Conservation (phyloP, 1,140 invertebrate genomes). For the Drosophila eugracilis region DNA sequence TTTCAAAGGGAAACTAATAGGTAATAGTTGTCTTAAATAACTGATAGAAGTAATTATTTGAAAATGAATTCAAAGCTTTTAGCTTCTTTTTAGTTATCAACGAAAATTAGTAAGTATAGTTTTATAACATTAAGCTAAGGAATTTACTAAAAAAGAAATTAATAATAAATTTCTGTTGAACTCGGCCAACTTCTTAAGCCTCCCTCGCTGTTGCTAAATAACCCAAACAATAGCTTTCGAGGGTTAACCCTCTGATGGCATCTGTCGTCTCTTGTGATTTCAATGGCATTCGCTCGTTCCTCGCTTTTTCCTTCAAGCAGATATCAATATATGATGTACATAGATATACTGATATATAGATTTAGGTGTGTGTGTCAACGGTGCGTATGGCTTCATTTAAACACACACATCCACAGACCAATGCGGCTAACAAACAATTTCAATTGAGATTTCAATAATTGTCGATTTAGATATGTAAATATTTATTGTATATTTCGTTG, state of each 20-base stretch:
- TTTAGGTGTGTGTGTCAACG: conserved; percentile 9
- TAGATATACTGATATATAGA: neutral
- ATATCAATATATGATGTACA: conserved; percentile 13
- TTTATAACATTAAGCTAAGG: no score
- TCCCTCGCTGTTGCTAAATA: conserved; percentile 21
- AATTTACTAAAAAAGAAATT: neutral
- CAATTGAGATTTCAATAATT: conserved; percentile 84
- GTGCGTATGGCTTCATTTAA: conserved; percentile 54
- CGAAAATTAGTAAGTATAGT: no score
- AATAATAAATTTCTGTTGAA: neutral
- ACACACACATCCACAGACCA: conserved; percentile 4
- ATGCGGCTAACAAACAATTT: conserved; percentile 69
- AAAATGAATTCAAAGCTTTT: neutral
- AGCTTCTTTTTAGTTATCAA: no score
- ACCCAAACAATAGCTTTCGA: conserved; percentile 1
- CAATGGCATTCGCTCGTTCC: neutral
- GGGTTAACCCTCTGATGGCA: conserved; percentile 30
- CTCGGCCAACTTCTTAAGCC: neutral
- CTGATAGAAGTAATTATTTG: neutral
- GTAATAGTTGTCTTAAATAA: neutral
- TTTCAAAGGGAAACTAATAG: neutral
- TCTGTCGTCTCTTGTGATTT: conserved; percentile 15
- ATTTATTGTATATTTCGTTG: conserved; percentile 76
- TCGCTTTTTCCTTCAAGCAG: conserved; percentile 17
- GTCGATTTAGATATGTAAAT: conserved; percentile 83